A percentile compares a stretch with the other conserved stretches of the same genome.
These are phyloP conservation scores for Thecocarcelia acutangulata DNA, from an alignment of 2,888 invertebrate genomes.

Conservation along the genomic window DNA sequence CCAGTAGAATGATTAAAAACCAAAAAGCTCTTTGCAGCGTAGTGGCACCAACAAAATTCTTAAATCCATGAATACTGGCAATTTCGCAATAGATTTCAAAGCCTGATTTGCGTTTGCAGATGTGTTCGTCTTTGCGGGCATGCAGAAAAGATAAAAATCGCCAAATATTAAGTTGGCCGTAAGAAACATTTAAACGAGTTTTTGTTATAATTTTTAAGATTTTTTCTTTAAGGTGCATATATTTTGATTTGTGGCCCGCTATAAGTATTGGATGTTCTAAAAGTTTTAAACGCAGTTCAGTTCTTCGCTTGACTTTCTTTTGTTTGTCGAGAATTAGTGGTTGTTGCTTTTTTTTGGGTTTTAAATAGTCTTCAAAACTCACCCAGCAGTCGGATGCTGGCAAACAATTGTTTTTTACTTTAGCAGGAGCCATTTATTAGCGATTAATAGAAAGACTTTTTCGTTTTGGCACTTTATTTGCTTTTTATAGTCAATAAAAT, in stretches of 20 bases:
- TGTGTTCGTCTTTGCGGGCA: constrained; percentile 75
- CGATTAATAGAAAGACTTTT: not conserved
- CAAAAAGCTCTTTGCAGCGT: constrained; percentile 81
- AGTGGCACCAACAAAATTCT: constrained; percentile 74
- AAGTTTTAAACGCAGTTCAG: constrained; percentile 58
- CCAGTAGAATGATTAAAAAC: constrained; percentile 83
- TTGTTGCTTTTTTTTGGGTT: constrained; percentile 38
- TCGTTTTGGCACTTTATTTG: not conserved
- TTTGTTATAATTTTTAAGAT: not conserved
- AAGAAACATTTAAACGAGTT: not conserved
- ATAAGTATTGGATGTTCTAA: constrained; percentile 63
- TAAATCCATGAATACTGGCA: constrained; percentile 78
- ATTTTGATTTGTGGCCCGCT: constrained; percentile 43
- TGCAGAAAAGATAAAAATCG: constrained; percentile 71
- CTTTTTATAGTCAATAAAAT: constrained; percentile 26
- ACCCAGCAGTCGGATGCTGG: constrained; percentile 69
- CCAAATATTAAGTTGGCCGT: constrained; percentile 29
- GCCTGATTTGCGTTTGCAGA: constrained; percentile 75
- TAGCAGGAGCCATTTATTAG: constrained; percentile 3
- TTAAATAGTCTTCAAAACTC: constrained; percentile 60
- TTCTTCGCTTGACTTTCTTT: not conserved
- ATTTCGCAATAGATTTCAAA: constrained; percentile 79
- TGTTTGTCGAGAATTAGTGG: not conserved
- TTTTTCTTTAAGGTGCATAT: constrained; percentile 24
- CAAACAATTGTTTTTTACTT: not conserved